Percentiles rank a stretch among this genome's conserved stretches.
phyloP scores from a whole-genome alignment of 2,113 vertebrate species.

The Lampris megalopsis region DNA sequence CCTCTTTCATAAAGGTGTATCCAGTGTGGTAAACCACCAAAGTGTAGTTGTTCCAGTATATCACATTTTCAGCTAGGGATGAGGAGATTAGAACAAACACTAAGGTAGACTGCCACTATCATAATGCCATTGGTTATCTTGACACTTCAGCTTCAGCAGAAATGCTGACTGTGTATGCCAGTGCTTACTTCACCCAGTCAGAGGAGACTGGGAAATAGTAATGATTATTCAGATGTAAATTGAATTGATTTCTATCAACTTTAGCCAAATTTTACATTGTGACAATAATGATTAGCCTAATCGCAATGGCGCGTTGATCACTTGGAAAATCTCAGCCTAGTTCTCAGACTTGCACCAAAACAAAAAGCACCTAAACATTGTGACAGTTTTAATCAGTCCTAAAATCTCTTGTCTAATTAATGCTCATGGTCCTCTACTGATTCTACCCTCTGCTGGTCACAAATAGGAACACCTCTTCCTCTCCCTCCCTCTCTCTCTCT shows the following conservation, averaged over 20 bases:
- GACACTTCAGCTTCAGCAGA: background rate
- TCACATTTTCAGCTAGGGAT: slow-evolving; percentile 45
- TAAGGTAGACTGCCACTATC: slow-evolving; percentile 54
- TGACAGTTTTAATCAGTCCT: background rate
- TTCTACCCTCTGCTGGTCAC: slow-evolving; percentile 44
- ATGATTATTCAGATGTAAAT: background rate
- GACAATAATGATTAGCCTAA: too few relatives aligned
- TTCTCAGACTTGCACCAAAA: too few relatives aligned
- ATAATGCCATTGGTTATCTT: slow-evolving; percentile 56
- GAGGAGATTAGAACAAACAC: slow-evolving; percentile 37
- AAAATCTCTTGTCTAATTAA: background rate
- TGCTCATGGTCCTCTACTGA: background rate
- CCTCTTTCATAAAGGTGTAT: slow-evolving; percentile 20
- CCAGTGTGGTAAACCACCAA: slow-evolving; percentile 42
- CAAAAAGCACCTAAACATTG: background rate
- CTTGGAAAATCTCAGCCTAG: too few relatives aligned
- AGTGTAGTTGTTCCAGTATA: slow-evolving; percentile 61
- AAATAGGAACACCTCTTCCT: background rate
- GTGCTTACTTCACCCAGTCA: background rate
- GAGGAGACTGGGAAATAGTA: background rate
- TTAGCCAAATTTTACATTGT: too few relatives aligned
- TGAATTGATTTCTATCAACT: too few relatives aligned
- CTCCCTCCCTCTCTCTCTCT: background rate
- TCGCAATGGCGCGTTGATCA: too few relatives aligned
- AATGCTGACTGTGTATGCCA: slow-evolving; percentile 12